Evolutionary conservation across 2,113 vertebrate genomes (phyloP).

Genomic region (Delphinapterus leucas): DNA sequence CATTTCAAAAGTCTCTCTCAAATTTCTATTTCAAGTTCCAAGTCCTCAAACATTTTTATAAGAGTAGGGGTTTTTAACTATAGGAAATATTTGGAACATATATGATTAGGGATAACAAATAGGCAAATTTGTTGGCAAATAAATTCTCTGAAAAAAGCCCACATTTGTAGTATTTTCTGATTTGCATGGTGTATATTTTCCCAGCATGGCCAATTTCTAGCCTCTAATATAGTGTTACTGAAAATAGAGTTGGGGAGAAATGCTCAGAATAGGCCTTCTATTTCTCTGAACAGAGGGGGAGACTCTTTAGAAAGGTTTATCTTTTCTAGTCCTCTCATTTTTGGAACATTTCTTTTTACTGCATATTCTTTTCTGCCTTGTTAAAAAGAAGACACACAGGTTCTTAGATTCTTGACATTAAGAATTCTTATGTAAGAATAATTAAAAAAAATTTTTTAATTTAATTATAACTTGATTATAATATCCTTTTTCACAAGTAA

Average conservation of each 20-base stretch:
- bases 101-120: neutral
- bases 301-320: neutral
- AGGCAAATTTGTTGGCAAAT: neutral
- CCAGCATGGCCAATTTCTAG: neutral
- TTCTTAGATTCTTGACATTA: neutral
- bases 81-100: neutral
- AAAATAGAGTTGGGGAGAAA: neutral
- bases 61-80: neutral
- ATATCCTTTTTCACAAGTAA: neutral
- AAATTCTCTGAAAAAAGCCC: neutral
- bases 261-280: neutral
- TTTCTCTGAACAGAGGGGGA: neutral
- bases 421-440: neutral
- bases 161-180: neutral
- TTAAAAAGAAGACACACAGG: neutral
- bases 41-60: neutral
- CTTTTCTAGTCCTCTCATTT: neutral
- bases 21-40: neutral
- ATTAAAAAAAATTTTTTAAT: neutral
- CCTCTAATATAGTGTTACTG: neutral
- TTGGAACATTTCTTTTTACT: neutral
- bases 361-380: neutral
- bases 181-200: neutral
- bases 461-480: neutral
- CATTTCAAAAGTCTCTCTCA: neutral